Evolutionary conservation across 2,797 vertebrate genomes (phyloP), one percentile per base, ranked within the genome.

Genomic region (Danio kyathit): DNA sequence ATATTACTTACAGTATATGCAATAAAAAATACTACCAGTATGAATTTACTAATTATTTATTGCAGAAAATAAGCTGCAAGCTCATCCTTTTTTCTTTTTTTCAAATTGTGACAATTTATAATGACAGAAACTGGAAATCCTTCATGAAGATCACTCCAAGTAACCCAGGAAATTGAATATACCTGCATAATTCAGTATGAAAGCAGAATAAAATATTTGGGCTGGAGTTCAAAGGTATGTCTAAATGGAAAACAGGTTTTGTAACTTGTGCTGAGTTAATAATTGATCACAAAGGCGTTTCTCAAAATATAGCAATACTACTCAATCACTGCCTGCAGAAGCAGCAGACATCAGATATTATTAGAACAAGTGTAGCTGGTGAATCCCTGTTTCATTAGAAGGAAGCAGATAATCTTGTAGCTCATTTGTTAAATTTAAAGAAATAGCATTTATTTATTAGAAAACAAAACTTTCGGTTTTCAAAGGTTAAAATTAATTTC

Each of bases 351-450:
- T 29, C 3, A 29, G 75, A 74, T 87, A 86, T 81, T 76, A 82
- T 86, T 84, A 87, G 81, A 52, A 44, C 56, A 59, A 54, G 78
- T 82, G n/a, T n/a, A n/a, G 29, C 29, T 65, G 83, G 59, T 82
- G 52, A 54, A 72, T 57, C 73, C 77, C 56, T 60, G 56, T 63
- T 75, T 75, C 21, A 63, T 21, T 64, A 38, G 70, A 38, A 48
- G 73, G 14, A 52, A 77, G 38, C 6, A 52, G 19, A 43, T 51
- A 52, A 40, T 66, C 66, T n/a, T 67, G 66, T 46, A 21, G 48
- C 13, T 76, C 29, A 63, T 8, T 11, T 12, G 10, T 16, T 49
- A 6, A 49, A 52, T 29, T 29, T 9, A 51, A 21, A 51, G 3
- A 54, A 29, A 1, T 29, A 29, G 1, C 1, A 29, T 29, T 29